A percentile compares a stretch with the other conserved stretches of the same genome.
phyloP scores from a whole-genome alignment of 2,113 vertebrate genomes.

The Gymnogyps californianus region DNA sequence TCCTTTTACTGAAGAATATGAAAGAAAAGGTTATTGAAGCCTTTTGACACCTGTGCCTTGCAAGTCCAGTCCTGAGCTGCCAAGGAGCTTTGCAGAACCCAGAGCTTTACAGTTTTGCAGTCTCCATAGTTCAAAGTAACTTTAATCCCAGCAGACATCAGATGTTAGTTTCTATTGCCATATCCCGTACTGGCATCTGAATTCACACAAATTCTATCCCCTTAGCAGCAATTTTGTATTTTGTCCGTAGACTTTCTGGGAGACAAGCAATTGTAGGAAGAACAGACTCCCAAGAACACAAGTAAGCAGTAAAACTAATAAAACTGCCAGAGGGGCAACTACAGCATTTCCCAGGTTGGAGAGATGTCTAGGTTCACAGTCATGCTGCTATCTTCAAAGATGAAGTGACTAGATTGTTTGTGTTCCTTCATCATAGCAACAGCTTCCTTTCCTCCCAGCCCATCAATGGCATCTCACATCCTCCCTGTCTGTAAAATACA shows the following conservation, averaged over 20 bases:
- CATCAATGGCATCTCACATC: not conserved
- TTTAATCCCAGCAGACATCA: not conserved
- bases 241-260: not conserved
- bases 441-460: constrained; percentile 5
- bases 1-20: not conserved
- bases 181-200: not conserved
- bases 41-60: not conserved
- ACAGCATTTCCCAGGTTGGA: not conserved
- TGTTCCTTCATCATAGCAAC: constrained; percentile 32
- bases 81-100: not conserved
- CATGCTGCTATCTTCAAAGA: not conserved
- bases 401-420: not conserved
- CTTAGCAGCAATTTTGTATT: not conserved
- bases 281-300: not conserved
- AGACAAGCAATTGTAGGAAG: not conserved
- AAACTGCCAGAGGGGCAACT: not conserved
- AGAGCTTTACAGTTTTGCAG: not conserved
- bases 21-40: not conserved
- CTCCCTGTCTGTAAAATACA: not conserved
- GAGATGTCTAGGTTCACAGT: not conserved
- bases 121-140: not conserved
- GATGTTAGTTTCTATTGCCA: not conserved
- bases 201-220: not conserved
- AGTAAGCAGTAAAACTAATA: not conserved
- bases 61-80: not conserved